phyloP scores from a whole-genome alignment of 1,140 invertebrate genomes.

The Drosophila ogumai region DNA sequence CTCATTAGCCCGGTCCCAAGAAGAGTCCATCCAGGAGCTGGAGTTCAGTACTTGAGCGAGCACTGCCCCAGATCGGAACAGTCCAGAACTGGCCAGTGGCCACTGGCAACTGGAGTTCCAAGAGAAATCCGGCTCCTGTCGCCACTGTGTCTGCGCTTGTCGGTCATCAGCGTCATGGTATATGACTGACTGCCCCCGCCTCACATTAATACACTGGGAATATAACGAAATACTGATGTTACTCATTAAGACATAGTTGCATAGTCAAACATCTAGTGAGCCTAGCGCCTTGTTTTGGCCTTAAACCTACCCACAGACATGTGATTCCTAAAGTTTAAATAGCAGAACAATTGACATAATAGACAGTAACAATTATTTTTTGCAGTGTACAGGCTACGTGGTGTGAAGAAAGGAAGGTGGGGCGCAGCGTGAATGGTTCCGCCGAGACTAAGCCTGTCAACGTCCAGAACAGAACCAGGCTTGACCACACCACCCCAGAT shows the following conservation, averaged over 20 bases:
- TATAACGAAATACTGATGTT: neutral
- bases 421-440: conserved; percentile 32
- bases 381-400: neutral
- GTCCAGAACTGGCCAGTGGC: neutral
- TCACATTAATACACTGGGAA: conserved; percentile 8
- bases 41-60: neutral
- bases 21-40: conserved; percentile 1
- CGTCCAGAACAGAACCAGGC: conserved; percentile 51
- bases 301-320: too few relatives aligned
- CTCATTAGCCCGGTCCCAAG: conserved; percentile 33
- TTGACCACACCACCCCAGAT: conserved; percentile 61
- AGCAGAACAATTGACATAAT: too few relatives aligned
- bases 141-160: conserved; percentile 38
- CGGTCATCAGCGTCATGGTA: conserved; percentile 55
- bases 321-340: too few relatives aligned
- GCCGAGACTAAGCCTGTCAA: conserved; percentile 70
- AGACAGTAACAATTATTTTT: neutral
- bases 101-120: neutral
- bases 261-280: neutral
- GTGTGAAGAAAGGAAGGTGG: neutral
- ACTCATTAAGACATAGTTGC: too few relatives aligned
- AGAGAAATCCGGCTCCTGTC: conserved; percentile 30
- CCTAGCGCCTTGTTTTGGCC: neutral
- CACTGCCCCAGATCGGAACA: conserved; percentile 1
- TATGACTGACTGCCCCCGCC: conserved; percentile 14